Evolutionary conservation across 1,140 invertebrate genomes (phyloP), one percentile per base, ranked within the genome.

Genomic region (Brachionus angularis): DNA sequence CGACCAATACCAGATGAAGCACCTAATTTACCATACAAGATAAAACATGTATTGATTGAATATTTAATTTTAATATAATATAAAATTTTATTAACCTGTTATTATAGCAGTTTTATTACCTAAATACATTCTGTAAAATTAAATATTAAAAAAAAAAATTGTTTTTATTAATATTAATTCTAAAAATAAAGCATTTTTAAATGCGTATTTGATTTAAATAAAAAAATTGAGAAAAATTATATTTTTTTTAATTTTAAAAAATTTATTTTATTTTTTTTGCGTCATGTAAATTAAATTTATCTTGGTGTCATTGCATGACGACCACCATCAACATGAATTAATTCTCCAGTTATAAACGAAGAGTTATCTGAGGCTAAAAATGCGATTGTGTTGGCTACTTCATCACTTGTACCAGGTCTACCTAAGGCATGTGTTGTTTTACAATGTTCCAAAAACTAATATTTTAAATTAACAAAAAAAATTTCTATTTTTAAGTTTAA

Each of bases 1-100:
- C 86, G 86, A 55, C 90, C 91, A 74, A 93, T 92, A 1, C 91
- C 91, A 29, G 89, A 91, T 78, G 89, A 90, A 1, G 90, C 90
- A 61, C 90, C 90, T 85, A 42, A n/a, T n/a, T n/a, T n/a, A n/a
- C n/a, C n/a, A n/a, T n/a, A n/a, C n/a, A n/a, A n/a, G n/a, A n/a
- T n/a, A n/a, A n/a, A n/a, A n/a, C n/a, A n/a, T n/a, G n/a, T n/a
- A n/a, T n/a, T n/a, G n/a, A n/a, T n/a, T n/a, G n/a, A n/a, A n/a
- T n/a, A n/a, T n/a, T n/a, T n/a, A n/a, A n/a, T n/a, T n/a, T n/a
- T n/a, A n/a, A n/a, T n/a, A n/a, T n/a, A n/a, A n/a, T n/a, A n/a
- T n/a, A n/a, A n/a, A n/a, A n/a, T n/a, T n/a, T n/a, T n/a, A 47
- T 7, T 4, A 5, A 47, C 5, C 47, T 29, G 47, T 36, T n/a